Conservation (phyloP, 2,888 invertebrate species). For the Glyphotaelius pellucidus region DNA sequence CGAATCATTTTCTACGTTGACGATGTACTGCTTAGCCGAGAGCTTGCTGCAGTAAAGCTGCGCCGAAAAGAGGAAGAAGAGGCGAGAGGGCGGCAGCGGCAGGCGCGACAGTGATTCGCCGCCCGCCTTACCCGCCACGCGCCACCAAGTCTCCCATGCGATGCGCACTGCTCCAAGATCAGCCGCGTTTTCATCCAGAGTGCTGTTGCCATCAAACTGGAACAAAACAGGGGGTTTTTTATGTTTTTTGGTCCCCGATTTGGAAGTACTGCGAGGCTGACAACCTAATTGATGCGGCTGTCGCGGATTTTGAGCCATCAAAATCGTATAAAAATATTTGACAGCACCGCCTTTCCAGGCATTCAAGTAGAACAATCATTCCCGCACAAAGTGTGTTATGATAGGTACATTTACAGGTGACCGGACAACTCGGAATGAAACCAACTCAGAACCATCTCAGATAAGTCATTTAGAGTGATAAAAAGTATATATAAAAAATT, state of each 20-base stretch:
- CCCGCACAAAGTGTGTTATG: too few relatives aligned
- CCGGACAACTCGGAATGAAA: too few relatives aligned
- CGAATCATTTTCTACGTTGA: slow-evolving; percentile 75
- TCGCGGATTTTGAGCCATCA: too few relatives aligned
- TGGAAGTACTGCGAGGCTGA: too few relatives aligned
- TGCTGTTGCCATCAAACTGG: slow-evolving; percentile 76
- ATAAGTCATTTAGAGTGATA: too few relatives aligned
- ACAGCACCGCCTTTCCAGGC: too few relatives aligned
- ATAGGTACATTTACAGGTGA: too few relatives aligned
- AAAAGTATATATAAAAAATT: too few relatives aligned
- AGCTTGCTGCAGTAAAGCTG: slow-evolving; percentile 76
- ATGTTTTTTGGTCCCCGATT: background rate
- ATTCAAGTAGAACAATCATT: too few relatives aligned
- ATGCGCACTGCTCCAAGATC: slow-evolving; percentile 75
- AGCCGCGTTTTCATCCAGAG: slow-evolving; percentile 76
- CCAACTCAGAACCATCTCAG: too few relatives aligned
- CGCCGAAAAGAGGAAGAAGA: slow-evolving; percentile 76
- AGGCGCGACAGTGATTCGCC: slow-evolving; percentile 73
- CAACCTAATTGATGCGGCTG: too few relatives aligned
- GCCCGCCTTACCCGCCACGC: slow-evolving; percentile 68
- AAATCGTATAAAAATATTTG: too few relatives aligned
- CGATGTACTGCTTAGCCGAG: slow-evolving; percentile 75
- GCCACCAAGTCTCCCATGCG: slow-evolving; percentile 74
- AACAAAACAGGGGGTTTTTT: background rate
- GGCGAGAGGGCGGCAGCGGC: slow-evolving; percentile 72